A percentile compares a stretch with the other conserved stretches of the same genome.
Evolutionary conservation across 2,113 vertebrate genomes (phyloP).

Genomic region (Eublepharis macularius): DNA sequence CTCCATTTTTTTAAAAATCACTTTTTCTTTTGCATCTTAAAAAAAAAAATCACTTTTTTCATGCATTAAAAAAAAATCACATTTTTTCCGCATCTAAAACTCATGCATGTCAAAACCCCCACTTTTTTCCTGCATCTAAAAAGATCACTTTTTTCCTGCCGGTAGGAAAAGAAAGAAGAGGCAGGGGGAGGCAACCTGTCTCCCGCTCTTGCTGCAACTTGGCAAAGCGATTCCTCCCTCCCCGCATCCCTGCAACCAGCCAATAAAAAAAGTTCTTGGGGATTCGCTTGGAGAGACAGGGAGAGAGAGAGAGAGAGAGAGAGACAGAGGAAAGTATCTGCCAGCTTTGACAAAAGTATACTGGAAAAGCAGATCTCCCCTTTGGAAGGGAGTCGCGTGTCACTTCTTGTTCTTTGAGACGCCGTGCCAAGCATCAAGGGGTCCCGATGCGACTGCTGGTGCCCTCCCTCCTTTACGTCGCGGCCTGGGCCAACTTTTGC

Average conservation of each 20-base stretch:
- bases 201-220: background rate
- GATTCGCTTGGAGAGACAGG: conserved; percentile 22
- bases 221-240: too few relatives aligned
- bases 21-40: too few relatives aligned
- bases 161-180: background rate
- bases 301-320: background rate
- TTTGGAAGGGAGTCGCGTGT: background rate
- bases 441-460: conserved; percentile 78
- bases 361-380: background rate
- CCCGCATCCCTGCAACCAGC: conserved; percentile 22
- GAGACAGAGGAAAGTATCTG: background rate
- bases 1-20: too few relatives aligned
- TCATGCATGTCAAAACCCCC: background rate
- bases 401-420: conserved; percentile 12
- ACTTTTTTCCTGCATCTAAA: background rate
- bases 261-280: conserved; percentile 46
- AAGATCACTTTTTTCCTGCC: too few relatives aligned
- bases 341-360: rapidly evolving
- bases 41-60: too few relatives aligned
- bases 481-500: conserved; percentile 73
- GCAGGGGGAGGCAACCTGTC: background rate
- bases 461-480: conserved; percentile 69
- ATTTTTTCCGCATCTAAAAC: too few relatives aligned
- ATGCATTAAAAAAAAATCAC: too few relatives aligned
- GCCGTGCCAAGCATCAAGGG: conserved; percentile 21